These are phyloP conservation scores for Imbricaverruca yamaguchii DNA, from an alignment of 2,888 invertebrate species.

Conservation along the genomic window DNA sequence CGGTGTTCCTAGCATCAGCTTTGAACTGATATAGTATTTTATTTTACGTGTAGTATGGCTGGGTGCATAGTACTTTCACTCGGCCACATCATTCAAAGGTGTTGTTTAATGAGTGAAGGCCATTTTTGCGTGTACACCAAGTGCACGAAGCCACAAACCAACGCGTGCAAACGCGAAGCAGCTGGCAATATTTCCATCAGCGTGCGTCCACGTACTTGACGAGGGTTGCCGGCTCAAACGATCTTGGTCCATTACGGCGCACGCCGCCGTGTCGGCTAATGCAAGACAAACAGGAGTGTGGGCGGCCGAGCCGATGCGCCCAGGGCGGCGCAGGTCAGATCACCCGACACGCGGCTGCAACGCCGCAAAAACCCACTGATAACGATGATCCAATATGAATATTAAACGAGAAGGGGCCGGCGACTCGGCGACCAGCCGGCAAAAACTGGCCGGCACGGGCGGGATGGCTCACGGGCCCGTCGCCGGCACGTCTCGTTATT, in stretches of 20 bases:
- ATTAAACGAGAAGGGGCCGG: conserved; percentile 3
- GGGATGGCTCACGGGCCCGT: neutral
- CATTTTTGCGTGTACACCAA: too few species aligned
- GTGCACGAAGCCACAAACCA: too few species aligned
- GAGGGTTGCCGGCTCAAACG: neutral
- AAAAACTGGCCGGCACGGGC: neutral
- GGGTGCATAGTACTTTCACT: too few species aligned
- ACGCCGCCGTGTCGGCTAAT: neutral
- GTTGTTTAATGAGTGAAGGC: too few species aligned
- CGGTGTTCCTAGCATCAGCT: too few species aligned
- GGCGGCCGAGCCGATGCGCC: too few species aligned
- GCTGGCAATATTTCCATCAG: too few species aligned
- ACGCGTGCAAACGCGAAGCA: too few species aligned
- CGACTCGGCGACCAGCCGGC: conserved; percentile 10
- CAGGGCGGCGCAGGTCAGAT: too few species aligned
- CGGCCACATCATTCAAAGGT: too few species aligned
- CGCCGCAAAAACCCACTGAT: neutral
- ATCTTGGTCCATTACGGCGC: neutral
- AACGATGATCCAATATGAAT: conserved; percentile 20
- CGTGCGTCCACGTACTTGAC: neutral
- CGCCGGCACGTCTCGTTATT: neutral
- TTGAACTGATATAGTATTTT: too few species aligned
- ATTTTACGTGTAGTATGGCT: too few species aligned
- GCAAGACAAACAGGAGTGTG: conserved; percentile 1
- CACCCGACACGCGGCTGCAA: neutral